phyloP scores from a whole-genome alignment of 2,113 vertebrate genomes.

The Channa maculata region DNA sequence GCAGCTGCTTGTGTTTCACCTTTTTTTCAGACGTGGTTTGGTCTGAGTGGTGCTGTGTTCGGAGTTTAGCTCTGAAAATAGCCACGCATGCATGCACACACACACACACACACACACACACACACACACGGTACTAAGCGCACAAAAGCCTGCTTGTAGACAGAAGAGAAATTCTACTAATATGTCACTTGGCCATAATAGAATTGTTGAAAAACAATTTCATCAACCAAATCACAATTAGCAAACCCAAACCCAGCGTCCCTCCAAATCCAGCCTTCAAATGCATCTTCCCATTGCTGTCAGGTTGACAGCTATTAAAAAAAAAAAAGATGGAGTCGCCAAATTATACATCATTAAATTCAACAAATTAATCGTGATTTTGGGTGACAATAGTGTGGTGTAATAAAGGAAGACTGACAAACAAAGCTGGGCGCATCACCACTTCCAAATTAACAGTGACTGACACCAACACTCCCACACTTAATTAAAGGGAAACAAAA shows the following conservation, averaged over 20 bases:
- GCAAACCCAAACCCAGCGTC: conserved; percentile 29
- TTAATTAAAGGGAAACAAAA: conserved; percentile 80
- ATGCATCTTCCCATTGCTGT: conserved; percentile 42
- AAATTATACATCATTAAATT: conserved; percentile 75
- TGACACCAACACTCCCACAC: conserved; percentile 72
- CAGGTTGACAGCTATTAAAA: conserved; percentile 64
- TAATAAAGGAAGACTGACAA: conserved; percentile 77
- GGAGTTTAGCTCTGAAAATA: conserved; percentile 12
- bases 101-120: not conserved
- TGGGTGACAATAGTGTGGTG: conserved; percentile 65
- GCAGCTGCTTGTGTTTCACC: no score
- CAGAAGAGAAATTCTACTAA: not conserved
- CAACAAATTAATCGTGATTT: conserved; percentile 80
- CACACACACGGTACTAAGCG: not conserved
- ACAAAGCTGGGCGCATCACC: conserved; percentile 66
- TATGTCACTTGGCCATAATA: conserved; percentile 29
- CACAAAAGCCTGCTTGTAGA: not conserved
- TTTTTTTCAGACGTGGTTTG: no score
- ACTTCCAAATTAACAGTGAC: conserved; percentile 78
- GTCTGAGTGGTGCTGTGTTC: no score
- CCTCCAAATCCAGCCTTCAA: conserved; percentile 38
- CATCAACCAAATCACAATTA: conserved; percentile 46
- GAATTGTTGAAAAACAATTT: conserved; percentile 34
- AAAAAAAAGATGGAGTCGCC: conserved; percentile 54
- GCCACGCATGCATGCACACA: not conserved